Base-by-base conservation (phyloP, 1,140 invertebrate genomes). In the Lethocerus indicus region DNA sequence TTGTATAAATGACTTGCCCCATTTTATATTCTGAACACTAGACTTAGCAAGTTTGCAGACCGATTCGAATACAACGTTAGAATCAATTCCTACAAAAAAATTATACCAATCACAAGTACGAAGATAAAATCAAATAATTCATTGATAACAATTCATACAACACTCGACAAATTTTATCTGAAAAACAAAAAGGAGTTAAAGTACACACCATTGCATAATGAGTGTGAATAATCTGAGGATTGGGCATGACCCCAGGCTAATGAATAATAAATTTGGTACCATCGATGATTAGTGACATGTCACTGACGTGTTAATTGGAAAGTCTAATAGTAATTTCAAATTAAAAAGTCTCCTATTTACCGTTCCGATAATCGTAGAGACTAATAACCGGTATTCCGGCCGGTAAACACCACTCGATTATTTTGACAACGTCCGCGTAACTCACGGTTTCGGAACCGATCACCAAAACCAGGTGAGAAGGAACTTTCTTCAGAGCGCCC, bases 311-410 rank as follows among this genome's bases (percentile, higher is more conserved):
- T n/a, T n/a, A n/a, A n/a, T n/a, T n/a, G n/a, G n/a, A n/a, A n/a
- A n/a, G n/a, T n/a, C n/a, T n/a, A n/a, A n/a, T n/a, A n/a, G n/a
- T n/a, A n/a, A n/a, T n/a, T n/a, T n/a, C n/a, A n/a, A n/a, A n/a
- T n/a, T n/a, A n/a, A n/a, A n/a, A n/a, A n/a, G n/a, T n/a, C n/a
- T n/a, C n/a, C n/a, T 50, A 50, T 55, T 66, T 71, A 81, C 80
- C 79, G 67, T 54, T 51, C 40, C 71, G 71, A 58, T 72, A 63
- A 64, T 81, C 78, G 61, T 80, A 76, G 58, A 83, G 78, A 59
- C 74, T 81, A 56, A 83, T 61, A 62, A 70, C 76, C 37, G 73
- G 66, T 56, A 82, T 72, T 56, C 73, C 73, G 53, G 72, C 64
- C 24, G 70, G 63, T 23, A 78, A 59, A 62, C 73, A 75, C 79